Conservation (phyloP, 2,797 vertebrate species). For the Pyrocephalus nanus region DNA sequence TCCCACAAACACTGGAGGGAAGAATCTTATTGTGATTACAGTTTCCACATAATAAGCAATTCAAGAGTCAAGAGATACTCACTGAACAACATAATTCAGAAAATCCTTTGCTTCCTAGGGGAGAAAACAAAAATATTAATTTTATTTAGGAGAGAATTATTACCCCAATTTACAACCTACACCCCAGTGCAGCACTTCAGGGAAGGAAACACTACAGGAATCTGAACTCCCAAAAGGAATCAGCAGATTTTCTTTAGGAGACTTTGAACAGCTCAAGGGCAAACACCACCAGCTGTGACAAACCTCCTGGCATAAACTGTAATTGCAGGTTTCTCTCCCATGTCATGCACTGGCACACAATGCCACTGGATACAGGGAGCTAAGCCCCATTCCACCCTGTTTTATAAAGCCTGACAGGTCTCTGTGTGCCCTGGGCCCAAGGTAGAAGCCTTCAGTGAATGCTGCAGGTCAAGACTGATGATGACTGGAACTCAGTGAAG, state of each 20-base stretch:
- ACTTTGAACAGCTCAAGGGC: background rate
- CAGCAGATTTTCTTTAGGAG: background rate
- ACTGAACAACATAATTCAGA: conserved; percentile 88
- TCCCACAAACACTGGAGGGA: background rate
- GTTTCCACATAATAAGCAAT: background rate
- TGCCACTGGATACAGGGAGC: background rate
- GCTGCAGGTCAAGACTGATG: background rate
- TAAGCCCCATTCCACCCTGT: background rate
- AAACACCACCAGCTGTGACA: background rate
- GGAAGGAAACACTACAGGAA: background rate
- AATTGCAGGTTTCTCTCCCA: background rate
- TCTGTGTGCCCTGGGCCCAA: background rate
- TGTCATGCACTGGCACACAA: background rate
- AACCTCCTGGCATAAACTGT: background rate
- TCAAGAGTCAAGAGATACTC: conserved; percentile 74
- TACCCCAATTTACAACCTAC: background rate
- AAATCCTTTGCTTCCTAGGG: conserved; percentile 89
- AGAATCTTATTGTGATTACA: background rate
- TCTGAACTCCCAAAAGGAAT: background rate
- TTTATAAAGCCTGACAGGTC: background rate
- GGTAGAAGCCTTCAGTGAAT: background rate
- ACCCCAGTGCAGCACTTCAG: background rate
- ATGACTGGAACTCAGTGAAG: background rate
- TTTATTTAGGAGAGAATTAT: background rate
- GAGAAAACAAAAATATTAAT: background rate